A percentile compares a stretch with the other conserved stretches of the same genome.
phyloP scores from a whole-genome alignment of 2,797 vertebrate species.

The Poeciliopsis gracilis region DNA sequence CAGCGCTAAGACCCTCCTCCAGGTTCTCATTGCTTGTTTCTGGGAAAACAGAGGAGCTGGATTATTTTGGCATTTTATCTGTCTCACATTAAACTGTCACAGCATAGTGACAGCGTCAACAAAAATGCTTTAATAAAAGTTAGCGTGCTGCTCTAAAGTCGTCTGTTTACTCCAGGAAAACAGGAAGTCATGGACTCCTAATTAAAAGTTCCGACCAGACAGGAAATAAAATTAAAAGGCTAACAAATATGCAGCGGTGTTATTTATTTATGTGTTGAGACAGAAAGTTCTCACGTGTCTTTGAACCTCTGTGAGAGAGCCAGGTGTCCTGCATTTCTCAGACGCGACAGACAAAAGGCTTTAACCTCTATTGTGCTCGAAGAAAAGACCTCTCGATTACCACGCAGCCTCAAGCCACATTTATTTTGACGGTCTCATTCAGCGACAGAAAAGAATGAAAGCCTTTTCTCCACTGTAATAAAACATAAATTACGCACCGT shows the following conservation, averaged over 20 bases:
- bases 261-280: not conserved
- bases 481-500: conserved; percentile 31
- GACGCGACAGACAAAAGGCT: conserved; percentile 57
- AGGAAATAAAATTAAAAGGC: not conserved
- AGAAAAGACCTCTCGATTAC: conserved; percentile 68
- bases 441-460: conserved; percentile 40
- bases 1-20: no score
- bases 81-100: no score
- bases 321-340: conserved; percentile 72
- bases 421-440: conserved; percentile 61
- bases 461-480: conserved; percentile 40
- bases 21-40: no score
- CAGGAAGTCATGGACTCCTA: not conserved
- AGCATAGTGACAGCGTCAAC: no score
- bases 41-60: no score
- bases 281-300: conserved; percentile 42
- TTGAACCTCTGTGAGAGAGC: conserved; percentile 69
- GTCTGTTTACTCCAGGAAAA: not conserved
- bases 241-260: not conserved
- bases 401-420: conserved; percentile 55
- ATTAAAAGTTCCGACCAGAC: not conserved
- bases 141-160: not conserved
- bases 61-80: no score
- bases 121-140: no score
- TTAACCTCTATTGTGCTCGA: conserved; percentile 61